These are phyloP conservation scores for Poecilia velifera DNA, from an alignment of 2,797 vertebrate species.

Conservation along the genomic window DNA sequence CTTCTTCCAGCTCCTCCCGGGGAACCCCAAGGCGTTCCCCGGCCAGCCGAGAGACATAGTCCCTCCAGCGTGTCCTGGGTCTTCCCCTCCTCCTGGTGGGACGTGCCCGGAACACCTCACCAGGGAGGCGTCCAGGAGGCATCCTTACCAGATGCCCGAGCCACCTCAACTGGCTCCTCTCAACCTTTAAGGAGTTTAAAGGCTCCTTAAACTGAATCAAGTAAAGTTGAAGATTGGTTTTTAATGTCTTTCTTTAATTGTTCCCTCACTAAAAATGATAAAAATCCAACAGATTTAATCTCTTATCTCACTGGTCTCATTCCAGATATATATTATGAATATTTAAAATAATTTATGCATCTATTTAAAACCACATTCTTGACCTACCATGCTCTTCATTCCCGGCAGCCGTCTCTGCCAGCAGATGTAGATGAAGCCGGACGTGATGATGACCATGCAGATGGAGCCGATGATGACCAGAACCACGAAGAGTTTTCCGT, in stretches of 20 bases:
- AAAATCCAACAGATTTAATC: not conserved
- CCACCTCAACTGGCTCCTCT: too few species aligned
- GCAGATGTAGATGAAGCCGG: slow-evolving; percentile 95
- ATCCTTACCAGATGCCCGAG: too few species aligned
- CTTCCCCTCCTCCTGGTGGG: too few species aligned
- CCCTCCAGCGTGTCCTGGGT: too few species aligned
- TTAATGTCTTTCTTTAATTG: not conserved
- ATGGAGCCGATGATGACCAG: slow-evolving; percentile 95
- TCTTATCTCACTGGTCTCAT: not conserved
- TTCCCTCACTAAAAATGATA: not conserved
- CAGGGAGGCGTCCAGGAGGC: too few species aligned
- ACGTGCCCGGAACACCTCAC: too few species aligned
- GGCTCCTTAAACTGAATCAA: not conserved
- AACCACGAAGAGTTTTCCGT: slow-evolving; percentile 95
- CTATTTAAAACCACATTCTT: not conserved
- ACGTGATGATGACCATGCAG: slow-evolving; percentile 95
- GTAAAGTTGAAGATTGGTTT: not conserved
- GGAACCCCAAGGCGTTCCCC: too few species aligned
- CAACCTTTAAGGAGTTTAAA: too few species aligned
- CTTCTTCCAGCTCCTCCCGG: too few species aligned
- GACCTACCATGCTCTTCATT: slow-evolving; percentile 89
- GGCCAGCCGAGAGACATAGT: too few species aligned
- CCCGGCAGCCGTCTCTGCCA: slow-evolving; percentile 93
- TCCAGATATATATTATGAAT: not conserved
- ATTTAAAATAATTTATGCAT: not conserved